Percentiles rank a stretch among this genome's conserved stretches.
phyloP scores from a whole-genome alignment of 2,797 vertebrate genomes.

The Phalanger gymnotis region DNA sequence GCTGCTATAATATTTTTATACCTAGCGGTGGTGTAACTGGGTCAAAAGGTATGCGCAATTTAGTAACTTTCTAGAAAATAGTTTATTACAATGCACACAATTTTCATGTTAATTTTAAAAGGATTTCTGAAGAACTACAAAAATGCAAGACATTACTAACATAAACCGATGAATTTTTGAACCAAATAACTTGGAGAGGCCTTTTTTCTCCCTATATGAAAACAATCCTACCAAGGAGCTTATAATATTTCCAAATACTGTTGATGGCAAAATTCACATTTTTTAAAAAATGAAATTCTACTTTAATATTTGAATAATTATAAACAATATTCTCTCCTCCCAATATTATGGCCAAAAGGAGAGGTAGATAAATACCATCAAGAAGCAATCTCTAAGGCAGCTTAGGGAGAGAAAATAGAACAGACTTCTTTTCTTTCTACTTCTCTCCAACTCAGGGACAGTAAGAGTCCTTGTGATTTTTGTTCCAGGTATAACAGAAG shows the following conservation, averaged over 20 bases:
- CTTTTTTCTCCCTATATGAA: conserved; percentile 16
- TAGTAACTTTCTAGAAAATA: not conserved
- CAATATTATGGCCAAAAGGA: conserved; percentile 1
- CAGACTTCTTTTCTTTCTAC: not conserved
- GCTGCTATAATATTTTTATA: not conserved
- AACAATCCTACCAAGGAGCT: not conserved
- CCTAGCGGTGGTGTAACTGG: not conserved
- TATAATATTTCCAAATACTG: conserved; percentile 15
- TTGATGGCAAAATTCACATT: not conserved
- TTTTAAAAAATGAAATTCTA: conserved; percentile 25
- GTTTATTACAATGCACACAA: not conserved
- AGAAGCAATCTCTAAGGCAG: not conserved
- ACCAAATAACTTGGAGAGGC: not conserved
- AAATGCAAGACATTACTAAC: not conserved
- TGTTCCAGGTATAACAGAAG: not conserved
- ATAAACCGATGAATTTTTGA: not conserved
- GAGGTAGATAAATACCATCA: not conserved
- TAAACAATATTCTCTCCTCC: not conserved
- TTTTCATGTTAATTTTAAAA: not conserved
- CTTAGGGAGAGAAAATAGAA: not conserved
- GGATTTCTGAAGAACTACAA: not conserved
- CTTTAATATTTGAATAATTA: conserved; percentile 7
- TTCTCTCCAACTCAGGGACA: not conserved
- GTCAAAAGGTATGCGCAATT: not conserved
- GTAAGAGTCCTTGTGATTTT: conserved; percentile 7